phyloP scores from a whole-genome alignment of 2,888 invertebrate genomes.

The Tridacna crocea region DNA sequence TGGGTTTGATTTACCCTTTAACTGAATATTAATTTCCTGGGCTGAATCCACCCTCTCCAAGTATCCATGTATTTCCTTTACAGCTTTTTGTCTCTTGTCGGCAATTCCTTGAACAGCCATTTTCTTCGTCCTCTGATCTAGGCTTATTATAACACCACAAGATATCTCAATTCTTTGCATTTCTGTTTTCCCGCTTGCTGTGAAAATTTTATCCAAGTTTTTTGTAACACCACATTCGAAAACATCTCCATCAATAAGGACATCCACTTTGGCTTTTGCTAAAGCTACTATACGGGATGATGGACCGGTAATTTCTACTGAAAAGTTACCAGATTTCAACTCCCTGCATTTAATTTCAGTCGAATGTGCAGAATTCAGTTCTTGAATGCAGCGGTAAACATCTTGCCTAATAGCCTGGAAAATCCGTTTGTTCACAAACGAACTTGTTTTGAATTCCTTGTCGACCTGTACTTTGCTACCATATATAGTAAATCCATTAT shows the following conservation, averaged over 20 bases:
- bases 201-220: constrained; percentile 51
- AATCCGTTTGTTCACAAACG: constrained; percentile 53
- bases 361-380: constrained; percentile 1
- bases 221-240: constrained; percentile 51
- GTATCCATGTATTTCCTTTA: constrained; percentile 46
- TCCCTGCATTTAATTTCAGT: constrained; percentile 26
- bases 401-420: constrained; percentile 50
- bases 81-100: constrained; percentile 38
- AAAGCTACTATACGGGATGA: constrained; percentile 52
- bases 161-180: constrained; percentile 53
- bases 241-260: constrained; percentile 57
- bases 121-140: constrained; percentile 61
- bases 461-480: constrained; percentile 31
- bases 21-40: constrained; percentile 38
- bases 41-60: constrained; percentile 32
- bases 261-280: constrained; percentile 54
- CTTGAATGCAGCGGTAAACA: constrained; percentile 38
- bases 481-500: not conserved
- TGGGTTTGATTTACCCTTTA: constrained; percentile 67
- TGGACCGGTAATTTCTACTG: constrained; percentile 57
- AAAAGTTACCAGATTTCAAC: constrained; percentile 56
- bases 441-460: constrained; percentile 51
- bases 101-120: constrained; percentile 62
- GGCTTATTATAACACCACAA: constrained; percentile 50
- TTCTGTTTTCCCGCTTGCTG: constrained; percentile 51